phyloP scores from a whole-genome alignment of 2,797 vertebrate species.

The Rhodeus uyekii region DNA sequence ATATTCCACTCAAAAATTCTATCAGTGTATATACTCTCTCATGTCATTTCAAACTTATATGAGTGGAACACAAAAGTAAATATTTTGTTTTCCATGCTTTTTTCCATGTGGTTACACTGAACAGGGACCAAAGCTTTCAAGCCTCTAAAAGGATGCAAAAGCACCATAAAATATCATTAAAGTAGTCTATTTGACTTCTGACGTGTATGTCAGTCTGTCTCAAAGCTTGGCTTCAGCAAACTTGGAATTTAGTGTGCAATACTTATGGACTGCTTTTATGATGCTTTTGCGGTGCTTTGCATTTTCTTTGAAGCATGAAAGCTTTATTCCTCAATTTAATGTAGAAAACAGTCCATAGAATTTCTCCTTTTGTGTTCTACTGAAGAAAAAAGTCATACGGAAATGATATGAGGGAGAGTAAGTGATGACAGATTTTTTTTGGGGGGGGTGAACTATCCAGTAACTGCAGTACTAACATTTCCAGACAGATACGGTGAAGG shows the following conservation, averaged over 20 bases:
- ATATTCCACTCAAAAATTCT: neutral
- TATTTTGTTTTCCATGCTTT: neutral
- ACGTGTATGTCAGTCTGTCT: neutral
- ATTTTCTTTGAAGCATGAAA: neutral
- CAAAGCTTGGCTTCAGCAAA: neutral
- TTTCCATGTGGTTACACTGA: neutral
- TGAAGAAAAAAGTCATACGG: neutral
- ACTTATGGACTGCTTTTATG: constrained; percentile 4
- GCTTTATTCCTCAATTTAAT: neutral
- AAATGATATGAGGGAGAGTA: neutral
- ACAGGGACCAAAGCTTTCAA: neutral
- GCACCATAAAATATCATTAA: constrained; percentile 7
- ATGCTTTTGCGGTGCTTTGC: neutral
- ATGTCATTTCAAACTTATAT: neutral
- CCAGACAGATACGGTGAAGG: constrained; percentile 54
- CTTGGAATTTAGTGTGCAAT: neutral
- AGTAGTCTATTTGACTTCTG: constrained; percentile 6
- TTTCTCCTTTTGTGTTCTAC: neutral
- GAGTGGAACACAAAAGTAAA: neutral
- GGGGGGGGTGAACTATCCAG: neutral
- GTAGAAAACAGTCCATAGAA: neutral
- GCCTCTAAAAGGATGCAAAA: neutral
- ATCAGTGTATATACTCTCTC: neutral
- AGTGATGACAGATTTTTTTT: neutral
- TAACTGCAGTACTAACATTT: constrained; percentile 61